Evolutionary conservation across 1,140 invertebrate species (phyloP), one percentile per base, ranked within the genome.

Genomic region (Neotoxoptera formosana): DNA sequence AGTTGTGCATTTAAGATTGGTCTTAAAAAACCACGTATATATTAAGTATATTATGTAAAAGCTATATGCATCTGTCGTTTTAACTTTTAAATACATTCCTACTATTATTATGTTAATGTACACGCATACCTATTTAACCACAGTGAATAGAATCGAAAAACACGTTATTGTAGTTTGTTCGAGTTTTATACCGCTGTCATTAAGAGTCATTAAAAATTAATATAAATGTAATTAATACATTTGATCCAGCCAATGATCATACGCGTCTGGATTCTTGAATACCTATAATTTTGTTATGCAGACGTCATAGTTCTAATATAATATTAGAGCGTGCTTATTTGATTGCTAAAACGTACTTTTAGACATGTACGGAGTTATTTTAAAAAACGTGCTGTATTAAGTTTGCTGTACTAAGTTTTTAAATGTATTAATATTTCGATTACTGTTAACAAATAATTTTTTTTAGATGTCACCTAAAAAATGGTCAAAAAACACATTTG

Each of bases 401-500:
- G n/a, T n/a, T n/a, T n/a, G n/a, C 2, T n/a, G n/a, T n/a, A n/a
- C n/a, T 81, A n/a, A 20, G 21, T 83, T 84, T 41, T 25, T 84
- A 84, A 45, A 23, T 45, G 23, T 41, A 84, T 84, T 45, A 25
- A 84, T 84, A 84, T 84, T 41, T 17, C 4, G 14, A 76, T 76
- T 76, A 76, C 60, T n/a, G 30, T 76, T 76, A n/a, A 20, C 0
- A 83, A 83, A 36, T 83, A 23, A 9, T 83, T 83, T 84, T 23
- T 34, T 34, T 51, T 81, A 98, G 98, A 98, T 99, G 98, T 98
- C 98, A 93, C 98, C 98, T 94, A 98, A 98, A 95, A 98, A 98
- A 96, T 99, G 98, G 97, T 98, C 98, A 9, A 99, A 98, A 95
- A 99, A 99, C 95, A 99, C 98, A 9, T 99, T 99, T 95, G 98